Evolutionary conservation across 37 sponge, comb jelly and placozoan genomes (phyloP).

Genomic region (Oopsacas minuta): DNA sequence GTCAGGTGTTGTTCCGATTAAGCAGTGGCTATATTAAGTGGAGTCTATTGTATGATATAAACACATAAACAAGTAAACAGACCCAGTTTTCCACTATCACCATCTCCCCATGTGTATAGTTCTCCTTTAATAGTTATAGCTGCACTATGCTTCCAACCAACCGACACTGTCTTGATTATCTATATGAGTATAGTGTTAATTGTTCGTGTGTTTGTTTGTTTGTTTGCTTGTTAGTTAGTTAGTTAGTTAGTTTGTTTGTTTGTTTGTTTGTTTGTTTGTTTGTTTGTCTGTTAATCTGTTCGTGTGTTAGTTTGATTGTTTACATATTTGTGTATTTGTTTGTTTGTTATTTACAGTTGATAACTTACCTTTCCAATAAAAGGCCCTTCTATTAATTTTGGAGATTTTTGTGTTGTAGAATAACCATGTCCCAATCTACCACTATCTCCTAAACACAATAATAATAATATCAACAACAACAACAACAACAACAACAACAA

Average conservation of each 20-base stretch:
- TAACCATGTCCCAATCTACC: conserved; percentile 83
- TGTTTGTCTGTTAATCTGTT: background rate
- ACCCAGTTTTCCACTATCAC: conserved; percentile 80
- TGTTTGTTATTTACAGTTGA: background rate
- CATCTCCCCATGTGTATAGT: conserved; percentile 90
- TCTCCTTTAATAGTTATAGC: conserved; percentile 58
- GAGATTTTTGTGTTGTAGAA: conserved; percentile 44
- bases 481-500: background rate
- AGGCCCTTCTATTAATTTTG: conserved; percentile 43
- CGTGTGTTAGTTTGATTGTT: background rate
- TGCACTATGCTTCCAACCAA: conserved; percentile 79
- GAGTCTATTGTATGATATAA: too few species aligned
- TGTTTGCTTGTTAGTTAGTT: background rate
- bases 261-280: background rate
- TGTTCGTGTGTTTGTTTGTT: background rate
- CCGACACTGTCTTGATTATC: conserved; percentile 37
- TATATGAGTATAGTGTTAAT: background rate
- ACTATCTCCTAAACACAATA: conserved; percentile 42
- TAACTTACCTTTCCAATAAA: conserved; percentile 34
- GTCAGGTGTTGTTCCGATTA: too few species aligned
- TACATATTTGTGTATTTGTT: background rate
- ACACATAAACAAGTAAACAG: too few species aligned
- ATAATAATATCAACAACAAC: background rate
- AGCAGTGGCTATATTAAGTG: background rate
- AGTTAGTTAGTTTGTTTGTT: background rate